phyloP scores from a whole-genome alignment of 2,797 vertebrate genomes.

The Monodelphis domestica region DNA sequence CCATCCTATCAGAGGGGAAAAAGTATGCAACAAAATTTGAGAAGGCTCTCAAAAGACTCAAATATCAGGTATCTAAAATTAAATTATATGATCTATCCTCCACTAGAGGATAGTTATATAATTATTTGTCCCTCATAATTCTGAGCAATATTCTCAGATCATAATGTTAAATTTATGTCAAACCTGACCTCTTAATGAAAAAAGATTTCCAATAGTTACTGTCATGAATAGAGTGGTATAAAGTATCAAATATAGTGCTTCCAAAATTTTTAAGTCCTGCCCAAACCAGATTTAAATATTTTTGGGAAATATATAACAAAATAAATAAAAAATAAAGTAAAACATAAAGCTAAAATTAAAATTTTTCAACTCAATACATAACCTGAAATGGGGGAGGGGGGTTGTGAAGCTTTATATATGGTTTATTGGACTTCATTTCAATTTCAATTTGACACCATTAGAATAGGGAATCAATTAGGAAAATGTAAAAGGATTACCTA shows the following conservation, averaged over 20 bases:
- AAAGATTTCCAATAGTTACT: not conserved
- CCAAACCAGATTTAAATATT: too few species aligned
- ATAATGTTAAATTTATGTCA: constrained; percentile 40
- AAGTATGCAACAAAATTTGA: constrained; percentile 37
- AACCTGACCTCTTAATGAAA: not conserved
- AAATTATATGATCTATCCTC: constrained; percentile 52
- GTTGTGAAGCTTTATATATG: not conserved
- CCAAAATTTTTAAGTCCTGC: too few species aligned
- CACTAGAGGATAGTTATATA: constrained; percentile 58
- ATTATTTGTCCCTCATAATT: constrained; percentile 65
- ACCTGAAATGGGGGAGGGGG: too few species aligned
- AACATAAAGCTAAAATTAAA: not conserved
- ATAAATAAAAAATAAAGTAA: not conserved
- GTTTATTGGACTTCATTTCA: not conserved
- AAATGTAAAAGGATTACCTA: too few species aligned
- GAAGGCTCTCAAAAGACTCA: constrained; percentile 38
- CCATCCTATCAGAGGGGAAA: too few species aligned
- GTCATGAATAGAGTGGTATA: not conserved
- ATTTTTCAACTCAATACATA: not conserved
- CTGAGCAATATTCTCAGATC: constrained; percentile 44
- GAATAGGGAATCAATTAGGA: too few species aligned
- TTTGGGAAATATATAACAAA: not conserved
- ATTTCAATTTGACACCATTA: too few species aligned
- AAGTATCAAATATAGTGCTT: too few species aligned
- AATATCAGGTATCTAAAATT: constrained; percentile 63